Evolutionary conservation across 2,797 vertebrate species (phyloP).

Genomic region (Prionace glauca): DNA sequence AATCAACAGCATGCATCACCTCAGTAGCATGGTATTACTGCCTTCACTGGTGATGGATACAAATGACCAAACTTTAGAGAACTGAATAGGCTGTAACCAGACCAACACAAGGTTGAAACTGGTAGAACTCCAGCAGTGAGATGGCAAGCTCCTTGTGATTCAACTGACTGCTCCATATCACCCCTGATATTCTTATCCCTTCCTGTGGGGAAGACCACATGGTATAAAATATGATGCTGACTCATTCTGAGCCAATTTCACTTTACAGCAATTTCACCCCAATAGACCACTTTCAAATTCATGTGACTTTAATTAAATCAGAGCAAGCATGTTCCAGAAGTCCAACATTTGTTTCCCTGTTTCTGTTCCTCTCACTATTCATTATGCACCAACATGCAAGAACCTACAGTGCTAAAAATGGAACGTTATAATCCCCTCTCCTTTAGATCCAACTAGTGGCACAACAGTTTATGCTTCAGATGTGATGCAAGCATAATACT

Average conservation of each 20-base stretch:
- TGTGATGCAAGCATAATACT: not conserved
- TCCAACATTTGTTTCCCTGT: not conserved
- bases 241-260: not conserved
- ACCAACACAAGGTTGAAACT: not conserved
- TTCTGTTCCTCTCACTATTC: not conserved
- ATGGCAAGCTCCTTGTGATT: not conserved
- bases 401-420: not conserved
- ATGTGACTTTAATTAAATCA: not conserved
- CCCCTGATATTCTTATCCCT: not conserved
- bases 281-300: not conserved
- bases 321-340: not conserved
- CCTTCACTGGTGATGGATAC: conserved; percentile 19
- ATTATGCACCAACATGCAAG: not conserved
- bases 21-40: not conserved
- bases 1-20: conserved; percentile 34
- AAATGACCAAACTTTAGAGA: not conserved
- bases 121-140: not conserved
- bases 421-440: not conserved
- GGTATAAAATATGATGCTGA: not conserved
- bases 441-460: not conserved
- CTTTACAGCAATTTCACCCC: not conserved
- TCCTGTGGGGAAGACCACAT: not conserved
- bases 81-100: not conserved
- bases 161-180: not conserved
- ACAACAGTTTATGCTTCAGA: not conserved